Percentiles rank a stretch among this genome's conserved stretches.
These are phyloP conservation scores for Peromyscus maniculatus DNA, from an alignment of 2,113 vertebrate species.

Conservation along the genomic window DNA sequence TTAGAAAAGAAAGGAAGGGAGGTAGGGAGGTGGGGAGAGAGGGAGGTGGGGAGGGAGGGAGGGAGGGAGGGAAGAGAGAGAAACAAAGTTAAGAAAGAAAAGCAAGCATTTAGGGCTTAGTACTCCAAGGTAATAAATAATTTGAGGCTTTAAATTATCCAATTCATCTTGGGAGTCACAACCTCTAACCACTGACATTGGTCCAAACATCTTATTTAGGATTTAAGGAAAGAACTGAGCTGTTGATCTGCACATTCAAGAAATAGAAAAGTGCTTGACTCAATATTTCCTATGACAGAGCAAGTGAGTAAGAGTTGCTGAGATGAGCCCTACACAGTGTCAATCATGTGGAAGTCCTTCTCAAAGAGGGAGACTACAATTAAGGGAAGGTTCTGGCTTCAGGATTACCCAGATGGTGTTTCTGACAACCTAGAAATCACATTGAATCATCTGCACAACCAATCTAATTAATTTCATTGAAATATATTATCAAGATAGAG, in stretches of 20 bases:
- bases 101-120: slow-evolving; percentile 1
- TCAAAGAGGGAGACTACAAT: background rate
- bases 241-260: slow-evolving; percentile 57
- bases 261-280: slow-evolving; percentile 56
- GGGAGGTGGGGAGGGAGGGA: rapidly evolving
- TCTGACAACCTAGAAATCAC: slow-evolving; percentile 36
- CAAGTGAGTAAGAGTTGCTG: slow-evolving; percentile 23
- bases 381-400: slow-evolving; percentile 5
- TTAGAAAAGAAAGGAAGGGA: background rate
- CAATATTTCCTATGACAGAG: slow-evolving; percentile 6
- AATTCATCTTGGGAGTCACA: slow-evolving; percentile 23
- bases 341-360: slow-evolving; percentile 31
- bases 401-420: slow-evolving; percentile 34
- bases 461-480: slow-evolving; percentile 33
- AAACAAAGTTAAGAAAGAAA: background rate
- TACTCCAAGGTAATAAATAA: slow-evolving; percentile 26
- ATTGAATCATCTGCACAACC: background rate
- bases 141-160: slow-evolving; percentile 33
- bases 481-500: slow-evolving; percentile 34
- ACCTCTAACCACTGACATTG: background rate
- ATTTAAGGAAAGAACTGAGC: background rate
- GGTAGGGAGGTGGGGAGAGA: rapidly evolving
- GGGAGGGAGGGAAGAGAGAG: background rate
- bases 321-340: background rate
- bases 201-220: slow-evolving; percentile 45